Evolutionary conservation across 1,140 invertebrate genomes (phyloP), one percentile per base, ranked within the genome.

Genomic region (Ptiloglossa arizonensis): DNA sequence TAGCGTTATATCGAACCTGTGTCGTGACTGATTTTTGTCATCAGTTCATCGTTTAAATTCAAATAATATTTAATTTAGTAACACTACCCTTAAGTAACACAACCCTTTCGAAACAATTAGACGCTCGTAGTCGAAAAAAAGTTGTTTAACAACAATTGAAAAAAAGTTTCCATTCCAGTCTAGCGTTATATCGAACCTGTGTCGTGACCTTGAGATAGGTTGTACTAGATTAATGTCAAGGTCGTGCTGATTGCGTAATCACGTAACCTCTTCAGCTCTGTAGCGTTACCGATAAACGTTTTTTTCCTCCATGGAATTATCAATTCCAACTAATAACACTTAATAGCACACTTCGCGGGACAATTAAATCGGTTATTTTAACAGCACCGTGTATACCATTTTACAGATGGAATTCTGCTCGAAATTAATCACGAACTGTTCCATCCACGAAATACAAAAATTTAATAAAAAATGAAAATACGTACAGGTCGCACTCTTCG

Each of bases 221-320:
- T 22, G 17, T 44, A 1, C 22, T 8, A 3, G 59, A 59, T 69
- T 48, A 76, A 76, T 76, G 54, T 69, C 73, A 76, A 76, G 54
- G 54, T 59, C 54, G 0, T 1, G 8, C 0, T 13, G 54, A 57
- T 75, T 69, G 8, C 22, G 19, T n/a, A 76, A 59, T 50, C 54
- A 6, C 41, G 22, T 76, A 59, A 69, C 41, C 64, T 54, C 72
- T 57, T 46, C 19, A 5, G 38, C 24, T 27, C 17, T 54, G 35
- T 13, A 56, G 52, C 60, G 32, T 66, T n/a, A 2, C 8, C 29
- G 72, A 75, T 75, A 75, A 59, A n/a, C 17, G 11, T 6, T n/a
- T 50, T 22, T 38, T 59, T 41, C 48, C 27, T 27, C 19, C 13
- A 8, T 1, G 8, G 22, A 6, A 48, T 69, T 60, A 69, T 70